phyloP scores from a whole-genome alignment of 1,140 invertebrate genomes.

The Cydia splendana region DNA sequence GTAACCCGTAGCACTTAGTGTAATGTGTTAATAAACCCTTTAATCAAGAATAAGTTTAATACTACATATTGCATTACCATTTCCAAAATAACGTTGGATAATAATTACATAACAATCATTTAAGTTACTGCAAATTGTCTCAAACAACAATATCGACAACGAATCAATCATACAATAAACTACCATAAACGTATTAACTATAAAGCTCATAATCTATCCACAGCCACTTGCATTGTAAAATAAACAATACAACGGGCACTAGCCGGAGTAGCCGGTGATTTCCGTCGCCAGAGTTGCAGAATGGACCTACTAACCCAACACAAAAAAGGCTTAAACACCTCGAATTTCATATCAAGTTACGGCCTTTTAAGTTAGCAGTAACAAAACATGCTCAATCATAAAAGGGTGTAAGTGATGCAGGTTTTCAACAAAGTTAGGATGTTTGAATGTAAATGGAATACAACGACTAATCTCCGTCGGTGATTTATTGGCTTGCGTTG shows the following conservation, averaged over 20 bases:
- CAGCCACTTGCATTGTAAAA: background rate
- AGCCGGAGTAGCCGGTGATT: constrained; percentile 7
- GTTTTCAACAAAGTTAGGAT: background rate
- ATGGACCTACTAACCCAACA: background rate
- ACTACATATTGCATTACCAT: no score
- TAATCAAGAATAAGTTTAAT: no score
- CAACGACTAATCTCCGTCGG: constrained; percentile 5
- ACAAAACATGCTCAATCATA: background rate
- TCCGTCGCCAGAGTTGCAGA: constrained; percentile 8
- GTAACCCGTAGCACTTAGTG: no score
- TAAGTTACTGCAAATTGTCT: background rate
- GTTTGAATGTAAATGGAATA: background rate
- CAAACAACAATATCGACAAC: background rate
- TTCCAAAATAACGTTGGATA: no score
- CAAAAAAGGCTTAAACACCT: background rate
- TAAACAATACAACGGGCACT: background rate
- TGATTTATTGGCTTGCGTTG: constrained; percentile 12
- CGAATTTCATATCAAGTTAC: background rate
- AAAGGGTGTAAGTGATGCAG: background rate
- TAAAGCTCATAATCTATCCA: background rate
- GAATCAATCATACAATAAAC: background rate
- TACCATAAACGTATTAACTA: background rate
- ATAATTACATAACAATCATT: background rate
- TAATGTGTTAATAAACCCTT: no score
- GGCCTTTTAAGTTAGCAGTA: background rate